These are phyloP conservation scores for Drosophila birchii DNA, from an alignment of 2,888 invertebrate species.

Conservation along the genomic window DNA sequence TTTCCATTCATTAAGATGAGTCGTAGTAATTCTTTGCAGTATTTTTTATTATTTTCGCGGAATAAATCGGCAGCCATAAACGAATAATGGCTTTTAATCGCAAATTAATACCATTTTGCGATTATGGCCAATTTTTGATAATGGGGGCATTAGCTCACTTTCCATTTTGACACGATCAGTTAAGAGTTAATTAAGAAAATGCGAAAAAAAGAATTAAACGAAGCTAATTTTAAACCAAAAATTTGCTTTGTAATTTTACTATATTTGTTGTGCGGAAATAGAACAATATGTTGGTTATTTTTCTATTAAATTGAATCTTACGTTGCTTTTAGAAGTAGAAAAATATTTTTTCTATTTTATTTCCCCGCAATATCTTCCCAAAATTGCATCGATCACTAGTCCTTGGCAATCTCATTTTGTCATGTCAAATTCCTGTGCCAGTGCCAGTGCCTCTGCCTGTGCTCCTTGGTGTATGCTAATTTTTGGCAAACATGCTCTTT, in stretches of 20 bases:
- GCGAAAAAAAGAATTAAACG: neutral
- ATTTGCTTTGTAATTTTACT: neutral
- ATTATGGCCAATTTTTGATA: conserved; percentile 17
- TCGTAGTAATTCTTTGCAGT: neutral
- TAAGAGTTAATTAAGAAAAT: conserved; percentile 3
- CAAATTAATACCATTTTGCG: neutral
- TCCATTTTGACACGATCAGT: conserved; percentile 20
- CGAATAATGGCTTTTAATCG: conserved; percentile 25
- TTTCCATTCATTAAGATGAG: neutral
- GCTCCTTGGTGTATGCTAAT: conserved; percentile 42
- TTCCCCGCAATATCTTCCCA: neutral
- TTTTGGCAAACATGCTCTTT: conserved; percentile 29
- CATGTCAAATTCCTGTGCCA: conserved; percentile 7
- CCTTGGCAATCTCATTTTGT: neutral
- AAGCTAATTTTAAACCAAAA: neutral
- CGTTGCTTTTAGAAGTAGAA: neutral
- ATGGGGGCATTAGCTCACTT: conserved; percentile 24
- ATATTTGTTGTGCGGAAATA: neutral
- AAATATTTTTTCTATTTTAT: neutral
- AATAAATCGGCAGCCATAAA: neutral
- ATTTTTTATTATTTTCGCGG: neutral
- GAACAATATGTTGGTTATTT: no score
- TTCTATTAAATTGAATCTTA: no score
- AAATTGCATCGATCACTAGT: conserved; percentile 7
- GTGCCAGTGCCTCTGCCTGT: conserved; percentile 1